These are phyloP conservation scores for Drosophila nr. perissopoda DNA, from an alignment of 2,888 invertebrate species.

Conservation along the genomic window DNA sequence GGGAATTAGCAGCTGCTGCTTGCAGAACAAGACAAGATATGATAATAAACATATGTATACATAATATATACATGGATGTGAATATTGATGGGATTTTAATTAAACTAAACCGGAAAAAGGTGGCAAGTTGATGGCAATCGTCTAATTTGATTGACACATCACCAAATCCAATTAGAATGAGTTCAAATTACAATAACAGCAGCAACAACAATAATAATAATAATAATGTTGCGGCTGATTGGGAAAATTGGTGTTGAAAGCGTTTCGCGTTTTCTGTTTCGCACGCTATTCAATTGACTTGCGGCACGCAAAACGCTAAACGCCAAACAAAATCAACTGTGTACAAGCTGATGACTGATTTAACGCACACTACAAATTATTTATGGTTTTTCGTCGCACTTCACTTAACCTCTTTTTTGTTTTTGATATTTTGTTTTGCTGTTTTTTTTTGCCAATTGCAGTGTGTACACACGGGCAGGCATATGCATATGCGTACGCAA, in stretches of 20 bases:
- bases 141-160: conserved; percentile 31
- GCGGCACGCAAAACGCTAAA: conserved; percentile 63
- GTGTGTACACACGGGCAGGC: background rate
- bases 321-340: conserved; percentile 41
- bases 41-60: conserved; percentile 1
- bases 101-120: background rate
- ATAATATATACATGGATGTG: background rate
- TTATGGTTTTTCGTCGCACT: conserved; percentile 15
- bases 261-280: conserved; percentile 2
- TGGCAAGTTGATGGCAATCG: background rate
- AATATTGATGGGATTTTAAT: background rate
- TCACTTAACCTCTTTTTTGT: conserved; percentile 18
- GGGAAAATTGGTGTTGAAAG: conserved; percentile 28
- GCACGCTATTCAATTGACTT: conserved; percentile 71
- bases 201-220: background rate
- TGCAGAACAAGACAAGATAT: conserved; percentile 9
- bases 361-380: conserved; percentile 36
- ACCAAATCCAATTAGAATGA: conserved; percentile 38
- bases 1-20: background rate
- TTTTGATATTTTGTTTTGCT: background rate
- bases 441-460: conserved; percentile 1
- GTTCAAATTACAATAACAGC: background rate
- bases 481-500: background rate
- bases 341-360: conserved; percentile 37
- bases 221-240: conserved; percentile 3